Evolutionary conservation across 2,888 invertebrate genomes (phyloP), one percentile per base, ranked within the genome.

Genomic region (Heliconius erato): DNA sequence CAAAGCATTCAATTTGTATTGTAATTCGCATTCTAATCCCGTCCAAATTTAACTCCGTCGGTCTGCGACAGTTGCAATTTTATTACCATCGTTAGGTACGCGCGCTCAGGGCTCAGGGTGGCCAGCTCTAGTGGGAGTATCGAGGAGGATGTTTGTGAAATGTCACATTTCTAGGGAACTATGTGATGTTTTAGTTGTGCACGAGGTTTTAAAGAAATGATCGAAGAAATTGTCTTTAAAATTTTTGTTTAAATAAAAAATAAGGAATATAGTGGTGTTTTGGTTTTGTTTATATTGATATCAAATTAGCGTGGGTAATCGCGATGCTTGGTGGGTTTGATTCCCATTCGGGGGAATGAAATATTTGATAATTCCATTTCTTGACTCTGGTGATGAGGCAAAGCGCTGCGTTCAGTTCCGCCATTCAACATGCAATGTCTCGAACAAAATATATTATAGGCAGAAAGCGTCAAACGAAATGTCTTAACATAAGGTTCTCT

Each of bases 61-160:
- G 72, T 54, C 69, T 74, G 78, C 80, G 79, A 74, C 80, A 82
- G 68, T 81, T 84, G 84, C 82, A 84, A 82, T 82, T 84, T 84
- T 83, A 83, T 80, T 76, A 84, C 80, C 80, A 49, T 77, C 82
- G 82, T 82, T 82, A 78, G 72, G 78, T 78, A 67, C 65, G 63
- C 44, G 59, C 63, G 69, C 81, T 71, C 71, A 49, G 65, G 63
- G 32, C 81, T 63, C 71, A 49, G 65, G 63, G 32, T 72, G 63
- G 19, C 78, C 77, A 81, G 40, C 69, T 72, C 6, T 44, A 40
- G 11, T 74, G 19, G 67, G 26, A 32, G 23, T 26, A 67, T 44
- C 23, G 2, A 26, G 68, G 54, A 72, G 63, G 74, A 63, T 49
- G 4, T 26, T 74, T 16, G 74, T 49, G 2, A 19, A 12, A 78